Evolutionary conservation across 2,888 invertebrate genomes (phyloP).

Genomic region (Tetragonisca angustula): DNA sequence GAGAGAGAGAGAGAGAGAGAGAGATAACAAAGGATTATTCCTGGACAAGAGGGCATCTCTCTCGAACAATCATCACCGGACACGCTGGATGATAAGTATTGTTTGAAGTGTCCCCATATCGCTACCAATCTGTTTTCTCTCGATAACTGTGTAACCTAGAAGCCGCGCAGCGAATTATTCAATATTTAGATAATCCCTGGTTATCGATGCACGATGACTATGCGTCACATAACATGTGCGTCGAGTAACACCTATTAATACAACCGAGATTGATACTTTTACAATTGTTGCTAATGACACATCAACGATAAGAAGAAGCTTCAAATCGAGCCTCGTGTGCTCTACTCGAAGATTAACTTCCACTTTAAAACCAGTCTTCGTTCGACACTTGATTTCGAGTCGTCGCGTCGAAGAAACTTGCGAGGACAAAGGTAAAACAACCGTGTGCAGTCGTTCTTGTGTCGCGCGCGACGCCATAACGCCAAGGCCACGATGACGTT

Average conservation of each 20-base stretch:
- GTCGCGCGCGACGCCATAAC: constrained; percentile 26
- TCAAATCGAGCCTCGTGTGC: too few relatives aligned
- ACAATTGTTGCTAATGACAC: not conserved
- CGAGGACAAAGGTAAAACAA: constrained; percentile 23
- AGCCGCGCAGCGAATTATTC: constrained; percentile 8
- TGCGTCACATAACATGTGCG: not conserved
- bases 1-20: constrained; percentile 3
- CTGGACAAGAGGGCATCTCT: not conserved
- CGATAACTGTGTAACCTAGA: constrained; percentile 29
- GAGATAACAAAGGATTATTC: constrained; percentile 10
- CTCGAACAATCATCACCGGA: constrained; percentile 1
- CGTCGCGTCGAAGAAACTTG: too few relatives aligned
- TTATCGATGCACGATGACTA: not conserved
- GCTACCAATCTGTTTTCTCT: not conserved
- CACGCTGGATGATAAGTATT: constrained; percentile 15
- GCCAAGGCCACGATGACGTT: constrained; percentile 37
- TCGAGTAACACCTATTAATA: not conserved
- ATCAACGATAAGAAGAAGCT: not conserved
- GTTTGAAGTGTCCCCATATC: constrained; percentile 19
- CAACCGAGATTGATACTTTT: not conserved
- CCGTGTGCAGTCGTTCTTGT: constrained; percentile 24
- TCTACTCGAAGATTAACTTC: not conserved
- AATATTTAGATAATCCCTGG: constrained; percentile 16
- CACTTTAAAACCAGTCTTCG: not conserved
- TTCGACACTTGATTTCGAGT: not conserved